Conservation (phyloP, 2,113 vertebrate species). For the Lathamus discolor region DNA sequence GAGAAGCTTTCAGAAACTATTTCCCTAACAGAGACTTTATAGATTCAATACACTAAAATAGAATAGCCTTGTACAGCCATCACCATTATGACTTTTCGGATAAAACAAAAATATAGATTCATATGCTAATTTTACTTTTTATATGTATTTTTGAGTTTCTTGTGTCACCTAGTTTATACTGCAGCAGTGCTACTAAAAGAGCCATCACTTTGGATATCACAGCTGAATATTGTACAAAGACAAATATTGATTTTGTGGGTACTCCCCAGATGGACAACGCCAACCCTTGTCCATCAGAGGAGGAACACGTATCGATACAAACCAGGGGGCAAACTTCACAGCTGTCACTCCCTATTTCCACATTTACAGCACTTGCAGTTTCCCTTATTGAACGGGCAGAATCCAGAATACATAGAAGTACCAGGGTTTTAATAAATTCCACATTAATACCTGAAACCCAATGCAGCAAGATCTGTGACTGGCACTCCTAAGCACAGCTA, state of each 20-base stretch:
- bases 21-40: conserved; percentile 49
- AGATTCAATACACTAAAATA: conserved; percentile 14
- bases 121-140: not conserved
- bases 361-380: not conserved
- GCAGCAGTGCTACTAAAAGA: not conserved
- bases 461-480: rapidly evolving
- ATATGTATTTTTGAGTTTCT: not conserved
- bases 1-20: conserved; percentile 48
- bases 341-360: not conserved
- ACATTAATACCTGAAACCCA: not conserved
- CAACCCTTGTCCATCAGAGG: not conserved
- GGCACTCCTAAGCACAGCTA: not conserved
- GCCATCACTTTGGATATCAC: not conserved
- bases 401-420: rapidly evolving
- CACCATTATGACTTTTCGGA: not conserved
- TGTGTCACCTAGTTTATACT: not conserved
- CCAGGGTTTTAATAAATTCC: not conserved
- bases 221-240: not conserved
- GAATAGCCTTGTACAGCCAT: not conserved
- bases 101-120: not conserved
- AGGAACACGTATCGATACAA: not conserved
- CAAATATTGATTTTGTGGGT: not conserved
- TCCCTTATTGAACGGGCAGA: not conserved
- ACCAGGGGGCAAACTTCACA: not conserved
- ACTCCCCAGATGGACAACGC: not conserved